A percentile compares a stretch with the other conserved stretches of the same genome.
Evolutionary conservation across 2,888 invertebrate species (phyloP).

Genomic region (Cremastinae sp.): DNA sequence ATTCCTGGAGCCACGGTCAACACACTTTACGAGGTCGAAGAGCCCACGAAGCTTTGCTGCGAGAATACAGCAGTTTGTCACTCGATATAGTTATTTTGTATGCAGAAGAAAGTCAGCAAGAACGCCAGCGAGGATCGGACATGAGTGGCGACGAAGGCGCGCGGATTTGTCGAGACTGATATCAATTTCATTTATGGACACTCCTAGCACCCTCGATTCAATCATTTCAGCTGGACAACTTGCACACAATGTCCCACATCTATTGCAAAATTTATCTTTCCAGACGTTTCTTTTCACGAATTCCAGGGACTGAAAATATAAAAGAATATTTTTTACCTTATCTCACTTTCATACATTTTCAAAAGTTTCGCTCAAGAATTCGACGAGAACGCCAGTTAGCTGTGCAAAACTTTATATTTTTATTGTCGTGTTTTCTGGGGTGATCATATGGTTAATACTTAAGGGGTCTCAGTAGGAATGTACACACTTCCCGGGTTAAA

Average conservation of each 20-base stretch:
- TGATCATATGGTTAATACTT: not conserved
- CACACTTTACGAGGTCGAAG: constrained; percentile 51
- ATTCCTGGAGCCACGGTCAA: constrained; percentile 63
- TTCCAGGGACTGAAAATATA: too few species aligned
- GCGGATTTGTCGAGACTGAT: constrained; percentile 31
- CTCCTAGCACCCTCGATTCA: too few species aligned
- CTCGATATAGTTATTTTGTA: constrained; percentile 19
- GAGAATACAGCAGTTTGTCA: not conserved
- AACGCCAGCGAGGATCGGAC: constrained; percentile 1
- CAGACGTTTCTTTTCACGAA: not conserved
- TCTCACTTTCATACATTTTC: too few species aligned
- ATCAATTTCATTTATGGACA: constrained; percentile 44
- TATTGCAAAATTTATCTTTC: constrained; percentile 20
- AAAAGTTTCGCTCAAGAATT: too few species aligned
- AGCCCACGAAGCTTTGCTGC: not conserved
- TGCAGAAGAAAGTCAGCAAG: not conserved
- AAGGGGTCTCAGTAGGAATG: not conserved
- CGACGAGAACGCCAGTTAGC: too few species aligned
- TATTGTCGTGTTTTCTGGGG: too few species aligned
- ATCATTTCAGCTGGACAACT: too few species aligned
- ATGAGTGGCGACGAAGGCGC: not conserved
- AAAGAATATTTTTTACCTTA: too few species aligned
- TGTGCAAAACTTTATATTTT: too few species aligned
- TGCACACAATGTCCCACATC: not conserved
- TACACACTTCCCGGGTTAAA: constrained; percentile 6